These are phyloP conservation scores for Euwallacea similis DNA, from an alignment of 1,140 invertebrate species.

Conservation along the genomic window DNA sequence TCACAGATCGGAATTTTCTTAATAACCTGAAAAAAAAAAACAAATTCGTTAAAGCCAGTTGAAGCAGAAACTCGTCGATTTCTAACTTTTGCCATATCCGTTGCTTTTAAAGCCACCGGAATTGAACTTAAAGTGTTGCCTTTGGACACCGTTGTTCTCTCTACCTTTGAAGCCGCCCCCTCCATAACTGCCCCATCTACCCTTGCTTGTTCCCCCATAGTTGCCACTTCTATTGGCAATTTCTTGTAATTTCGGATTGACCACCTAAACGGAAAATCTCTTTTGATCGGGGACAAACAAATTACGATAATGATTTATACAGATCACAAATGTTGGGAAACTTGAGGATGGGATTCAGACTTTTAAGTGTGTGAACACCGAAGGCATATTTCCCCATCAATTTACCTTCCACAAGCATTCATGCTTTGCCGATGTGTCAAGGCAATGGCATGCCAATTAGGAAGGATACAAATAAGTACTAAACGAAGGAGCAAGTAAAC, in stretches of 20 bases:
- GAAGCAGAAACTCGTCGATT: not conserved
- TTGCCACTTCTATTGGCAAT: constrained; percentile 53
- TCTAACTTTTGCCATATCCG: constrained; percentile 40
- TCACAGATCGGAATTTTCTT: not conserved
- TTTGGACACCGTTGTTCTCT: constrained; percentile 42
- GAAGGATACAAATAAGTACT: constrained; percentile 54
- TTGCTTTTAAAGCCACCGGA: constrained; percentile 34
- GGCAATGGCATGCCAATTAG: constrained; percentile 74
- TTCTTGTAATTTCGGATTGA: constrained; percentile 61
- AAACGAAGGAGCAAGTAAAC: not conserved
- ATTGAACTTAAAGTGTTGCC: constrained; percentile 41
- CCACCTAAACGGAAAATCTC: constrained; percentile 62
- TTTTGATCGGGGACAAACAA: no score
- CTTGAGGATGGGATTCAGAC: constrained; percentile 42
- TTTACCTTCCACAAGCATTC: constrained; percentile 74
- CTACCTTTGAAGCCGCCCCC: constrained; percentile 40
- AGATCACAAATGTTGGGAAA: constrained; percentile 33
- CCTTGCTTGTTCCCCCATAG: constrained; percentile 28
- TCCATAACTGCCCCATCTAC: constrained; percentile 38
- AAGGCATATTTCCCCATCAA: constrained; percentile 67
- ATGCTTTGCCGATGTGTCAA: constrained; percentile 63
- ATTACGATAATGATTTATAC: not conserved
- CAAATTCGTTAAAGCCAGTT: not conserved
- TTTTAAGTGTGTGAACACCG: constrained; percentile 66
- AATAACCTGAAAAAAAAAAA: constrained; percentile 25